Base-by-base conservation (phyloP, 2,797 vertebrate species). In the Enteromius unitaeniatus region DNA sequence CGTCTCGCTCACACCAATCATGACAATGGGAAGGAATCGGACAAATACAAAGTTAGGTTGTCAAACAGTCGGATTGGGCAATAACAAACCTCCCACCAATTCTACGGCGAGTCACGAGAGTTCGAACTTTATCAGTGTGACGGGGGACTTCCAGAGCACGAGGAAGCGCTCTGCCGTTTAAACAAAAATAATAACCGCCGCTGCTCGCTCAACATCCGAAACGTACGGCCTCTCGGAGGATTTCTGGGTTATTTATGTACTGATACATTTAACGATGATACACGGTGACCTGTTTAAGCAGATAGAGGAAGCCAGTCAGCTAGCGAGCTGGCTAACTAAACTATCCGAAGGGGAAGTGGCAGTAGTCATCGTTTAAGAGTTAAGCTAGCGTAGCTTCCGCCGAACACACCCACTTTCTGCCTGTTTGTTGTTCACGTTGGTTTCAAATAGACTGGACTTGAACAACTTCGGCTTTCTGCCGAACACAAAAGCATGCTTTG, bases 81-180 rank as follows among this genome's bases (percentile, higher is more conserved):
- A 94, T 91, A 94, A 94, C 92, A 92, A 94, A 92, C 92, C 93
- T 88, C 93, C 94, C 93, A 90, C 91, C 88, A 60, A 74, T 74
- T 81, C 87, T 85, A 23, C 84, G 26, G 83, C 72, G 88, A 92
- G 89, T 91, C 92, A 90, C 90, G 88, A 87, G 90, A 90, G 87
- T 88, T 86, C 68, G 82, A 92, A 93, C 91, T 93, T 94, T 90
- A 84, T 88, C 68, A 89, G 78, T 78, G 60, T 34, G 82, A 76
- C 82, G 28, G 23, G 37, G 73, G 76, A 79, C 80, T 78, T 84
- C 67, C 87, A 79, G 80, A 74, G 75, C 78, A 78, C 86, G 83
- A 85, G 77, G 64, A 79, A n/a, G 45, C n/a, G 60, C 60, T 76
- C 45, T 62, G 21, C 47, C 78, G 6, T 62, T 3, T 4, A 11